A percentile compares a stretch with the other conserved stretches of the same genome.
Conservation (phyloP, 2,113 vertebrate species). For the Pipa parva region DNA sequence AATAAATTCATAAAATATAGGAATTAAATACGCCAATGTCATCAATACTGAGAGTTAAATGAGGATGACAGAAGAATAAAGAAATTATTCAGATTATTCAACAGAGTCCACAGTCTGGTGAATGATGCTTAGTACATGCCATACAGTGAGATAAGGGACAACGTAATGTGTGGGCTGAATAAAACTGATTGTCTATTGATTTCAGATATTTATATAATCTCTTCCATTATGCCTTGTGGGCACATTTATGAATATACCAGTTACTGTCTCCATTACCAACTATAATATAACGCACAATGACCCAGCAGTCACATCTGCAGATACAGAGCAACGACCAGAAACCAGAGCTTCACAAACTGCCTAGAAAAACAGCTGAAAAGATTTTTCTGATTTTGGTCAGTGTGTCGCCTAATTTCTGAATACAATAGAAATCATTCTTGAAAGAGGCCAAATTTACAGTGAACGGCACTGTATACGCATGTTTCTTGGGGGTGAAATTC, state of each 20-base stretch:
- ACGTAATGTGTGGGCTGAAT: conserved; percentile 11
- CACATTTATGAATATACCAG: not conserved
- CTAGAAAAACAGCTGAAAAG: not conserved
- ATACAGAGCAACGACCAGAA: not conserved
- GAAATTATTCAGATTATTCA: conserved; percentile 1
- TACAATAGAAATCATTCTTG: not conserved
- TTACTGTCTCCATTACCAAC: not conserved
- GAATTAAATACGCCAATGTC: not conserved
- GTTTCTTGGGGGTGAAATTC: too few relatives aligned
- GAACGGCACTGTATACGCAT: too few relatives aligned
- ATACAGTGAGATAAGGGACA: conserved; percentile 11
- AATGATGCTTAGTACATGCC: not conserved
- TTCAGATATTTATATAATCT: not conserved
- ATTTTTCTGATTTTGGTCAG: not conserved
- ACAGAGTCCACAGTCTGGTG: not conserved
- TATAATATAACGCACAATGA: not conserved
- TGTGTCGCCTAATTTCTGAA: not conserved
- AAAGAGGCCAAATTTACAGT: not conserved
- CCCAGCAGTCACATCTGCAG: not conserved
- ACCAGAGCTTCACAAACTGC: not conserved
- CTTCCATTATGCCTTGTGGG: conserved; percentile 2
- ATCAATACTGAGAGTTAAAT: not conserved
- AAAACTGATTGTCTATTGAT: conserved; percentile 7
- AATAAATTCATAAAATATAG: too few relatives aligned
- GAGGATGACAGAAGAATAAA: not conserved